phyloP scores from a whole-genome alignment of 2,113 vertebrate genomes.

The Anarrhichthys ocellatus region DNA sequence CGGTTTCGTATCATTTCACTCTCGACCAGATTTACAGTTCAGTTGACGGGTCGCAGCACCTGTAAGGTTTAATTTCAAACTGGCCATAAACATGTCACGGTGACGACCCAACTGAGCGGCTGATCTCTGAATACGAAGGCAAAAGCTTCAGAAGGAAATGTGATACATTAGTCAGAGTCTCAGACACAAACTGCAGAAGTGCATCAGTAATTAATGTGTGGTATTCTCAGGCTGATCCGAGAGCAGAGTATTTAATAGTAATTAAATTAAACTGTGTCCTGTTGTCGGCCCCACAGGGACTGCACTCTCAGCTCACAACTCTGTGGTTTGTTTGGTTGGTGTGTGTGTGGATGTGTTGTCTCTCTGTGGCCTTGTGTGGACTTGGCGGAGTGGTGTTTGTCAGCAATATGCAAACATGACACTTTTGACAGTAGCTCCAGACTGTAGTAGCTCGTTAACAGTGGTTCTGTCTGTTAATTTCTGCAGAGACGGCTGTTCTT shows the following conservation, averaged over 20 bases:
- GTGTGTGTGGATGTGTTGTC: not conserved
- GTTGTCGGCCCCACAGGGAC: constrained; percentile 38
- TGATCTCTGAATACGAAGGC: not conserved
- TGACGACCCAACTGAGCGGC: constrained; percentile 9
- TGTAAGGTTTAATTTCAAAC: constrained; percentile 31
- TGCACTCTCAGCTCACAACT: constrained; percentile 29
- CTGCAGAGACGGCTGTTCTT: not conserved
- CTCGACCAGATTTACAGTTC: constrained; percentile 21
- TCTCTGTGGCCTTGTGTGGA: constrained; percentile 44
- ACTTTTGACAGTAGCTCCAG: constrained; percentile 18
- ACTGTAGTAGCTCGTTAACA: constrained; percentile 10
- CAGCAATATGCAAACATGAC: constrained; percentile 30
- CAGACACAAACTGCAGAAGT: constrained; percentile 21
- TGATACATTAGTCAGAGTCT: constrained; percentile 47
- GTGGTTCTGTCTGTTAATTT: not conserved
- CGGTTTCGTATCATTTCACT: not conserved
- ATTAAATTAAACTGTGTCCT: constrained; percentile 59
- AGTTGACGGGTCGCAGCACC: constrained; percentile 17
- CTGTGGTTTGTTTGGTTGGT: constrained; percentile 20
- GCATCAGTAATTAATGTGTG: constrained; percentile 49
- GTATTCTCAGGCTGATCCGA: constrained; percentile 47
- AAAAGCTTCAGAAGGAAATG: constrained; percentile 15
- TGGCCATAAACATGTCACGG: constrained; percentile 49
- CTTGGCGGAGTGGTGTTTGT: constrained; percentile 36
- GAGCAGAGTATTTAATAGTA: constrained; percentile 55